Evolutionary conservation across 1,140 invertebrate species (phyloP).

Genomic region (Coptotermes formosanus): DNA sequence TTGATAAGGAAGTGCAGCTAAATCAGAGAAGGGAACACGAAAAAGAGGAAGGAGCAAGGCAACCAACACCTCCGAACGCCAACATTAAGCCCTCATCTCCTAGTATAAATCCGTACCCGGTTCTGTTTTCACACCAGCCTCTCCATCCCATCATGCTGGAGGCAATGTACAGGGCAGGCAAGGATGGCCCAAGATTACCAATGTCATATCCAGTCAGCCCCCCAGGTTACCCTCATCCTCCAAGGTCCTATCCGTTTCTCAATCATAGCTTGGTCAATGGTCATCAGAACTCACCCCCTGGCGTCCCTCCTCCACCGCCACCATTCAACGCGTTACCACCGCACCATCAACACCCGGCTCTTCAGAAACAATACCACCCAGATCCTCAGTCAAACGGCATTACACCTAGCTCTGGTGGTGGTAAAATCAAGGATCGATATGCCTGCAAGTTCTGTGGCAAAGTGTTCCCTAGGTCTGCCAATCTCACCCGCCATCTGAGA

Average conservation of each 20-base stretch:
- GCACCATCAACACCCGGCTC: slow-evolving; percentile 45
- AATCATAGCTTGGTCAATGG: slow-evolving; percentile 44
- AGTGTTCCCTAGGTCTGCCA: slow-evolving; percentile 97
- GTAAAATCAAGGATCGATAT: slow-evolving; percentile 84
- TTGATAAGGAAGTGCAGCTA: neutral
- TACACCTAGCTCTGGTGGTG: slow-evolving; percentile 47
- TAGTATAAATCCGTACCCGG: slow-evolving; percentile 38
- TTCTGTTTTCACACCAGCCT: slow-evolving; percentile 57
- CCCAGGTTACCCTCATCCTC: slow-evolving; percentile 42
- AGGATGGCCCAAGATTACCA: slow-evolving; percentile 49
- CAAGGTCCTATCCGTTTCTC: slow-evolving; percentile 46
- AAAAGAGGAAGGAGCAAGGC: neutral
- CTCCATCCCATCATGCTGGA: slow-evolving; percentile 68
- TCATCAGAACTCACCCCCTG: slow-evolving; percentile 46
- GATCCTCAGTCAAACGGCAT: slow-evolving; percentile 42
- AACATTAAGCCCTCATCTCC: neutral
- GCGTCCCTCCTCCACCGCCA: slow-evolving; percentile 39
- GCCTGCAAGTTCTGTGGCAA: slow-evolving; percentile 98
- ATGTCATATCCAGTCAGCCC: slow-evolving; percentile 49
- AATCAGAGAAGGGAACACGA: neutral
- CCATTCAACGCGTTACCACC: slow-evolving; percentile 52
- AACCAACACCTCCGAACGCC: neutral
- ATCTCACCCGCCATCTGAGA: slow-evolving; percentile 92
- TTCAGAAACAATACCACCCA: slow-evolving; percentile 45
- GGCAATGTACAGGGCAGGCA: slow-evolving; percentile 65